phyloP scores from a whole-genome alignment of 2,888 invertebrate genomes.

The Apoderus coryli region DNA sequence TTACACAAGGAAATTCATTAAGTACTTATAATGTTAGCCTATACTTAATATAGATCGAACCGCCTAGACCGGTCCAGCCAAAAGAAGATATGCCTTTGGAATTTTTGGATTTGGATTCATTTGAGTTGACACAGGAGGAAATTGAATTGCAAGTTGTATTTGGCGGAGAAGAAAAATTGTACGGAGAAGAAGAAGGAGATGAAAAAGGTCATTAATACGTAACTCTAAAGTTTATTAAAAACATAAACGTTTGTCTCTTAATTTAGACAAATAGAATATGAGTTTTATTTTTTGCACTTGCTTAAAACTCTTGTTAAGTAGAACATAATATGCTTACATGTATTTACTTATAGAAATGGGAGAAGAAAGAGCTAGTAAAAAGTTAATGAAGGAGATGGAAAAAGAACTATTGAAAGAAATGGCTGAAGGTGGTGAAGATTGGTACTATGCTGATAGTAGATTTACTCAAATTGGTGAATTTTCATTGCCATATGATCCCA shows the following conservation, averaged over 20 bases:
- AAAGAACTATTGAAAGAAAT: conserved; percentile 13
- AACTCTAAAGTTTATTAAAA: too few species aligned
- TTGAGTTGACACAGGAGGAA: conserved; percentile 28
- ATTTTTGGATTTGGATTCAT: conserved; percentile 27
- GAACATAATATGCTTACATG: too few species aligned
- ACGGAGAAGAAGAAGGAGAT: conserved; percentile 27
- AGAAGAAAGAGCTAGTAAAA: conserved; percentile 6
- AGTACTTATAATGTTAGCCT: too few species aligned
- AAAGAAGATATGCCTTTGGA: conserved; percentile 22
- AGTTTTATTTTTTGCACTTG: too few species aligned
- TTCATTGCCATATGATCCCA: conserved; percentile 13
- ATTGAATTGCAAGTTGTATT: conserved; percentile 21
- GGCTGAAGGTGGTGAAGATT: conserved; percentile 18
- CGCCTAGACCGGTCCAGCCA: conserved; percentile 35
- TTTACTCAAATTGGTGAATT: conserved; percentile 19
- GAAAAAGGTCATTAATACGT: too few species aligned
- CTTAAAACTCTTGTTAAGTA: too few species aligned
- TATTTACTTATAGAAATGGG: too few species aligned
- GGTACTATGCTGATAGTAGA: conserved; percentile 17
- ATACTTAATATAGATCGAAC: conserved; percentile 16
- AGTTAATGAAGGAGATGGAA: conserved; percentile 9
- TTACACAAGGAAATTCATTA: too few species aligned
- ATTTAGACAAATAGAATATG: too few species aligned
- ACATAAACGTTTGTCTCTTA: too few species aligned
- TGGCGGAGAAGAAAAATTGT: conserved; percentile 24